phyloP scores from a whole-genome alignment of 2,888 invertebrate species.

The Odontomyia ornata region DNA sequence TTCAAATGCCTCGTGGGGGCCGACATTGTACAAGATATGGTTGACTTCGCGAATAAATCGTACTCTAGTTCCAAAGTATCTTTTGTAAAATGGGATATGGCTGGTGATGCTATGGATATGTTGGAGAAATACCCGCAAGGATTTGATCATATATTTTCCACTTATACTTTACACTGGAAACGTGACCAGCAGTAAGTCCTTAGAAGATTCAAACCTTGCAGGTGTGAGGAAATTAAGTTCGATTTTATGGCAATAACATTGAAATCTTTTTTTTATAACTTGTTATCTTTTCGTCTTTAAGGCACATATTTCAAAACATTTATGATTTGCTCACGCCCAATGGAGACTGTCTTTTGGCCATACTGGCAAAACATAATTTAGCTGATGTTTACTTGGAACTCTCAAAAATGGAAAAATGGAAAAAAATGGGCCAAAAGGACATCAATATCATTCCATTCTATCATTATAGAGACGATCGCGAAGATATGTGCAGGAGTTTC shows the following conservation, averaged over 20 bases:
- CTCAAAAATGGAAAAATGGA: constrained; percentile 68
- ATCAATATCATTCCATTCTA: constrained; percentile 77
- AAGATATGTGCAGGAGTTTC: constrained; percentile 67
- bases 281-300: constrained; percentile 67
- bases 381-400: constrained; percentile 75
- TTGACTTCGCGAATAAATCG: constrained; percentile 68
- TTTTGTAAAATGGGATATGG: constrained; percentile 67
- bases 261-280: too few species aligned
- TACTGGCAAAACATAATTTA: constrained; percentile 74
- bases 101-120: constrained; percentile 55
- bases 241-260: too few species aligned
- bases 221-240: too few species aligned
- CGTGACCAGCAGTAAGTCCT: constrained; percentile 62
- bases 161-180: constrained; percentile 84
- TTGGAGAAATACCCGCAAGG: constrained; percentile 25
- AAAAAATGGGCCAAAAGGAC: constrained; percentile 69
- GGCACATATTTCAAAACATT: constrained; percentile 70
- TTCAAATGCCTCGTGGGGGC: constrained; percentile 67
- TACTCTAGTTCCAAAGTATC: constrained; percentile 64
- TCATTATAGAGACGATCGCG: constrained; percentile 70
- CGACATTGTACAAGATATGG: constrained; percentile 74
- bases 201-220: not conserved
- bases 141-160: constrained; percentile 72
- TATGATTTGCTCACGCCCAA: constrained; percentile 72
- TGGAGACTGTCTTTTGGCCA: constrained; percentile 75